These are phyloP conservation scores for Tachysurus vachellii DNA, from an alignment of 2,113 vertebrate species.

Conservation along the genomic window DNA sequence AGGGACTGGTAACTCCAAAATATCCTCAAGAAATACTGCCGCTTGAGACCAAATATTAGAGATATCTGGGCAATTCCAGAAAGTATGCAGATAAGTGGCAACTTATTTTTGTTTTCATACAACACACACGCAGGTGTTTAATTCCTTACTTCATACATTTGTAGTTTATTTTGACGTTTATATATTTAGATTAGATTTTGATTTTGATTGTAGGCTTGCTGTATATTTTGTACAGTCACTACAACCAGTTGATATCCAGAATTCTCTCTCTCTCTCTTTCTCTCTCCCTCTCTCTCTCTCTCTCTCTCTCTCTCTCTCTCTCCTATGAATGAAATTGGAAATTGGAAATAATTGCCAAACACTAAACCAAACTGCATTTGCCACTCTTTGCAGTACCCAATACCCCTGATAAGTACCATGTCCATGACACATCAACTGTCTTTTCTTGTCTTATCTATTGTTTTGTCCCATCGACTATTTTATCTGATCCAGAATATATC, in stretches of 20 bases:
- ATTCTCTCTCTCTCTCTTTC: neutral
- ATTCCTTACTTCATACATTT: too few relatives aligned
- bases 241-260: neutral
- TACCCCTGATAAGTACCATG: neutral
- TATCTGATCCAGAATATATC: too few relatives aligned
- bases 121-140: neutral
- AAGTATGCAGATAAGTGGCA: too few relatives aligned
- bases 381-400: too few relatives aligned
- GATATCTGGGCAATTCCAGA: too few relatives aligned
- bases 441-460: too few relatives aligned
- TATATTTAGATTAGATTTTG: neutral
- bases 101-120: neutral
- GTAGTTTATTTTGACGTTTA: too few relatives aligned
- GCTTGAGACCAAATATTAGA: too few relatives aligned
- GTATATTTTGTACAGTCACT: neutral
- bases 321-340: constrained; percentile 21
- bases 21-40: too few relatives aligned
- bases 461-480: too few relatives aligned
- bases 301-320: constrained; percentile 8
- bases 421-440: too few relatives aligned
- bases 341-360: constrained; percentile 1
- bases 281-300: neutral
- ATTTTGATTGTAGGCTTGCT: neutral
- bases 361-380: neutral
- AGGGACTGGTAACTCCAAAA: too few relatives aligned